A percentile compares a stretch with the other conserved stretches of the same genome.
phyloP scores from a whole-genome alignment of 1,140 invertebrate species.

The Listronotus bonariensis region DNA sequence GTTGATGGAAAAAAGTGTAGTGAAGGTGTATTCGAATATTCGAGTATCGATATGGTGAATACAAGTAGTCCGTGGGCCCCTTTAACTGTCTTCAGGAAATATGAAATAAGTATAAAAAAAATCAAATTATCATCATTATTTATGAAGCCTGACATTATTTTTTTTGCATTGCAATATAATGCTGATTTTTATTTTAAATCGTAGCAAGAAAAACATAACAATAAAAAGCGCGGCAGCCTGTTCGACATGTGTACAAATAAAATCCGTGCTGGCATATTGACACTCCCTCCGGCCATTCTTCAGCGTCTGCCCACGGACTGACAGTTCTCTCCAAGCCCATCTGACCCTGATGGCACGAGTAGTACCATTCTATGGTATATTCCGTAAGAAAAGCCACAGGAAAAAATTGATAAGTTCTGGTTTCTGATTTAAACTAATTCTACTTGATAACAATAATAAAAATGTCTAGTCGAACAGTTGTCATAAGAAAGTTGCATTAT shows the following conservation, averaged over 20 bases:
- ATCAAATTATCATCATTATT: too few species aligned
- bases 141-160: too few species aligned
- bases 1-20: too few species aligned
- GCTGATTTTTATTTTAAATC: constrained; percentile 18
- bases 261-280: constrained; percentile 37
- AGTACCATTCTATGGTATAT: constrained; percentile 42
- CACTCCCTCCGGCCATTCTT: constrained; percentile 36
- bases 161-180: constrained; percentile 5
- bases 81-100: too few species aligned
- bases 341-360: constrained; percentile 39
- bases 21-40: too few species aligned
- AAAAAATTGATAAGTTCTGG: not conserved
- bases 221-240: constrained; percentile 28
- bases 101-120: too few species aligned
- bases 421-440: too few species aligned
- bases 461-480: too few species aligned
- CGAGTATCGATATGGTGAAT: too few species aligned
- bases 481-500: too few species aligned
- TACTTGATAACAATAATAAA: too few species aligned
- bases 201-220: constrained; percentile 25
- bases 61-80: too few species aligned
- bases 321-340: constrained; percentile 42
- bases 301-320: constrained; percentile 24
- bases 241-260: constrained; percentile 37
- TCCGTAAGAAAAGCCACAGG: constrained; percentile 32